These are phyloP conservation scores for Cyanistes caeruleus DNA, from an alignment of 2,113 vertebrate species.

Conservation along the genomic window DNA sequence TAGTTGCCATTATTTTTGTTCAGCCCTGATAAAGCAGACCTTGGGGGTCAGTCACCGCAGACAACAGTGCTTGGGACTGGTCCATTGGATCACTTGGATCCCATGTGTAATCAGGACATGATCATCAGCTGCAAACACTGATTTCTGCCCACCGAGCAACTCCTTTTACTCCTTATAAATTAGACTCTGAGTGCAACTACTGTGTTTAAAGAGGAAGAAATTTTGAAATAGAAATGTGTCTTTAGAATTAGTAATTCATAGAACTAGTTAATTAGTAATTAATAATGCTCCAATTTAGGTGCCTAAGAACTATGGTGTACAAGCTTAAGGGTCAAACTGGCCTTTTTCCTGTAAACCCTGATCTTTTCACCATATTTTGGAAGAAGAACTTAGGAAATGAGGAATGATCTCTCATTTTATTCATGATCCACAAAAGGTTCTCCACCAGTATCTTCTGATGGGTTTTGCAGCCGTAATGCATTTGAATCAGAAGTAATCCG, in stretches of 20 bases:
- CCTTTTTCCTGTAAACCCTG: neutral
- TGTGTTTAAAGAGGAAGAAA: neutral
- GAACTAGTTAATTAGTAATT: neutral
- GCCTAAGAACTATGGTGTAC: accelerated
- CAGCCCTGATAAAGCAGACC: neutral
- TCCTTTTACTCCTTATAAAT: neutral
- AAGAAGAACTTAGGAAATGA: neutral
- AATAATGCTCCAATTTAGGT: neutral
- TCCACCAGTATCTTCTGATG: neutral
- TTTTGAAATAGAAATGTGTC: neutral
- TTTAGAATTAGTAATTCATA: neutral
- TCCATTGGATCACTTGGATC: neutral
- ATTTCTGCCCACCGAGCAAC: neutral
- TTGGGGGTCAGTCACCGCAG: neutral
- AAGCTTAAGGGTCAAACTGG: neutral
- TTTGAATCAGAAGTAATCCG: neutral
- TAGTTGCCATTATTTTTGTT: neutral
- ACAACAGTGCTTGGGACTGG: neutral
- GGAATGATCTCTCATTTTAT: neutral
- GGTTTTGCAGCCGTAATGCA: neutral
- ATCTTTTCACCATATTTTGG: neutral
- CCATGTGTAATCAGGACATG: neutral
- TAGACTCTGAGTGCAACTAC: neutral
- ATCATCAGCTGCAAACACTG: neutral
- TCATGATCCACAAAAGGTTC: neutral